Base-by-base conservation (phyloP, 1,140 invertebrate genomes). In the Leptinotarsa texana region DNA sequence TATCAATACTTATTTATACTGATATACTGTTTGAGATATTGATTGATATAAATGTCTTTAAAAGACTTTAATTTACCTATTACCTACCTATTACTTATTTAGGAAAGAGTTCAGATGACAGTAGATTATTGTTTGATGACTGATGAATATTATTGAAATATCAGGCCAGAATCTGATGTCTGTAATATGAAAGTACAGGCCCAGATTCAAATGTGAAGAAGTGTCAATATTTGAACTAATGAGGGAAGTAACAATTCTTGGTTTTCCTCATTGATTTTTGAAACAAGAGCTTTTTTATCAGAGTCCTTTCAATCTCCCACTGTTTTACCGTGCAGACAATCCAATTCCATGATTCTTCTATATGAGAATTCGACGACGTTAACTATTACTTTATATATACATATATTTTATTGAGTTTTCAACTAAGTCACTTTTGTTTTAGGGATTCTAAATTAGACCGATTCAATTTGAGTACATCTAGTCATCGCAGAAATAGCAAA, bases 381-480 rank as follows among this genome's bases (percentile, higher is more conserved):
- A 3, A 18, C n/a, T 70, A 47, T n/a, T 70, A 3, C 13, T 3
- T 27, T 13, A 70, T 70, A n/a, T 51, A n/a, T 8, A 21, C n/a
- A n/a, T 1, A 21, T 27, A 27, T 4, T 48, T 70, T 18, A 57
- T 13, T 42, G 27, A 49, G 65, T 49, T 72, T 69, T 27, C 57
- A 72, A 65, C 49, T 57, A n/a, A 18, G 13, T 42, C 17, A 68
- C 72, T 77, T 81, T 79, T 82, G 79, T 82, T 82, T 74, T 82
- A 82, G 80, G 80, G 73, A 74, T 66, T 77, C 65, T 74, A 80
- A 74, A 78, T 74, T 78, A 51, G 75, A 78, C 73, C 62, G 71
- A 22, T 63, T 66, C 51, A 63, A 75, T 62, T 49, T 62, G 42
- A 69, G 75, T 72, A 72, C 71, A 63, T 51, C 47, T 65, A 69